Evolutionary conservation across 2,888 invertebrate genomes (phyloP).

Genomic region (Entomobrya proxima): DNA sequence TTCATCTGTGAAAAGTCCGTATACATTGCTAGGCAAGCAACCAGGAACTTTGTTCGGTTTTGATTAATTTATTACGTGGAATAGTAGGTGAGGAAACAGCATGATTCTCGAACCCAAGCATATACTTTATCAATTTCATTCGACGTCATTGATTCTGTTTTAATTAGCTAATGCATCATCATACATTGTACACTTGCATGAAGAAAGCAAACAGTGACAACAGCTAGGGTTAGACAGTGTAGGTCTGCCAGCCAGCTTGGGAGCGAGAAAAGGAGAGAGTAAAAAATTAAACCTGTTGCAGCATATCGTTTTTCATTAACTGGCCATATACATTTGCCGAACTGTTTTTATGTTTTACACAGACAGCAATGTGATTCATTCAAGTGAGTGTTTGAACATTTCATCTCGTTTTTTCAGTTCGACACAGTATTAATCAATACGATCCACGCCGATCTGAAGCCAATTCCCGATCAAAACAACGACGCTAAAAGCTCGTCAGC

Average conservation of each 20-base stretch:
- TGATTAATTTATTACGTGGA: constrained; percentile 52
- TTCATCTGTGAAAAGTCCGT: no score
- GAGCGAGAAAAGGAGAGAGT: not conserved
- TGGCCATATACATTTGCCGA: not conserved
- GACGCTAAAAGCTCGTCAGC: not conserved
- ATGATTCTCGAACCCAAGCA: constrained; percentile 19
- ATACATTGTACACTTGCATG: not conserved
- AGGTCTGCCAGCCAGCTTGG: not conserved
- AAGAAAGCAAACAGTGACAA: not conserved
- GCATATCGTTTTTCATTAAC: constrained; percentile 16
- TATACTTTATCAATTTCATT: constrained; percentile 21
- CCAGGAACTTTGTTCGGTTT: constrained; percentile 15
- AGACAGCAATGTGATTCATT: no score
- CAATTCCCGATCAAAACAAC: no score
- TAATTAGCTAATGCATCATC: constrained; percentile 56
- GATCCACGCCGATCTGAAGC: no score
- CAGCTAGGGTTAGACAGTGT: not conserved
- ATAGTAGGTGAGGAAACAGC: constrained; percentile 61
- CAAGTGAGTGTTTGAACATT: no score
- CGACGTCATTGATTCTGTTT: constrained; percentile 36
- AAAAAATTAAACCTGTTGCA: not conserved
- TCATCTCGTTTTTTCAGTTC: not conserved
- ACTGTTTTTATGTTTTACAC: no score
- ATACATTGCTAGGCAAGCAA: no score
- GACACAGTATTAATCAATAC: no score